Base-by-base conservation (phyloP, 1,140 invertebrate genomes). In the Carposina sasakii region DNA sequence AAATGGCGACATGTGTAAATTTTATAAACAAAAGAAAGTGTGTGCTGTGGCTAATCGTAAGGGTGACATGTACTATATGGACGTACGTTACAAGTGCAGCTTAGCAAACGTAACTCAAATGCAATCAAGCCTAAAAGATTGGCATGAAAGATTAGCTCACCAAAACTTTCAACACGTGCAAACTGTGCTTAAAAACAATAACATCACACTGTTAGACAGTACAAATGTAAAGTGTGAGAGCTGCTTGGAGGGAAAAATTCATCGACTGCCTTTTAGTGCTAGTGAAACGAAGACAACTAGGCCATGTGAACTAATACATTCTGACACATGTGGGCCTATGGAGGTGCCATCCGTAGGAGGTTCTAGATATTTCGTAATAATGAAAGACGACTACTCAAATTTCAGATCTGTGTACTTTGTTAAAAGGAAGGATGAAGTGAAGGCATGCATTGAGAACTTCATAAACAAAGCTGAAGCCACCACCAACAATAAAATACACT, bases 241-340 rank as follows among this genome's bases (percentile, higher is more conserved):
- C 6, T 77, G 76, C 48, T 34, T 58, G 16, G 30, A 61, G 19
- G 76, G 76, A 13, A 84, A 81, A 54, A 57, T 64, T 46, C 61
- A 76, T 40, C 30, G 60, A 28, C 17, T 53, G 26, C 48, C 57
- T 1, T 78, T 74, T 59, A 51, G 47, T 45, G 30, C 21, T 3
- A 48, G 59, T 45, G 43, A 58, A 17, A 36, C 37, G 2, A 57
- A 23, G 37, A 30, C 41, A 20, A 34, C 41, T 28, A 20, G 22
- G 12, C 40, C 54, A 21, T 28, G 54, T 39, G 47, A 61, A 8
- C 13, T 61, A 22, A 30, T 61, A 10, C 58, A 69, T 46, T 37
- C 47, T 13, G 57, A 67, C 30, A 6, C 61, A 45, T 57, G 60
- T 56, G 60, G 63, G n/a, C 57, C 57, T 15, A 63, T 67, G 60